phyloP scores from a whole-genome alignment of 2,797 vertebrate species.

The Thaleichthys pacificus region DNA sequence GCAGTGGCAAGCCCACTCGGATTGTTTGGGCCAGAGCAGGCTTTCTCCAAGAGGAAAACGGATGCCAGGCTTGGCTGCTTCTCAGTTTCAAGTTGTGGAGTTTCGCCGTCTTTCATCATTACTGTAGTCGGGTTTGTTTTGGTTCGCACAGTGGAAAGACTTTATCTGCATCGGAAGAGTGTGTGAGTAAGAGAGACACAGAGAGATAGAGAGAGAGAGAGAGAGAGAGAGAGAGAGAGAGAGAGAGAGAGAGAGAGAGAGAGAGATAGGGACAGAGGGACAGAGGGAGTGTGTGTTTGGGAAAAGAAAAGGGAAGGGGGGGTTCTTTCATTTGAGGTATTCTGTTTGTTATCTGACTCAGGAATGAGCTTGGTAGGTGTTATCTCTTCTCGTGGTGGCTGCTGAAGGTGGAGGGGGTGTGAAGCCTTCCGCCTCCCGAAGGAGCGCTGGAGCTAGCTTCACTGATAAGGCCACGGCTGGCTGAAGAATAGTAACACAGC shows the following conservation, averaged over 20 bases:
- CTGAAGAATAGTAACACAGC: slow-evolving; percentile 65
- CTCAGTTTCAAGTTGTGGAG: slow-evolving; percentile 49
- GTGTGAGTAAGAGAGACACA: slow-evolving; percentile 12
- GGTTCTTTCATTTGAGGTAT: slow-evolving; percentile 23
- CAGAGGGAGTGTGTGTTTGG: slow-evolving; percentile 6
- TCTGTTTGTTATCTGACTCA: slow-evolving; percentile 50
- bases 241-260: slow-evolving; percentile 1
- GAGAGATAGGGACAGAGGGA: slow-evolving; percentile 29
- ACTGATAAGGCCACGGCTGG: slow-evolving; percentile 64
- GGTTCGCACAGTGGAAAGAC: slow-evolving; percentile 58
- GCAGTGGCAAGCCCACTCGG: slow-evolving; percentile 10
- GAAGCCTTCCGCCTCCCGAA: slow-evolving; percentile 45
- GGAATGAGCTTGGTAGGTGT: slow-evolving; percentile 64
- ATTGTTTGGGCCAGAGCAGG: slow-evolving; percentile 3
- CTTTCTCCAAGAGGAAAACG: slow-evolving; percentile 34
- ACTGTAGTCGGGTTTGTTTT: slow-evolving; percentile 64
- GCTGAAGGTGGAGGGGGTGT: slow-evolving; percentile 54
- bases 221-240: slow-evolving; percentile 29
- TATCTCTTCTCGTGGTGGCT: slow-evolving; percentile 47
- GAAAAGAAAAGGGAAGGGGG: background rate
- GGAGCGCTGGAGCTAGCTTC: slow-evolving; percentile 48
- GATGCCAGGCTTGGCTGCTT: slow-evolving; percentile 38
- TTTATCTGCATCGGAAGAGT: slow-evolving; percentile 54
- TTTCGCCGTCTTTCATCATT: slow-evolving; percentile 72
- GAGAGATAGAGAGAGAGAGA: background rate